These are phyloP conservation scores for Ooceraea biroi DNA, from an alignment of 1,140 invertebrate genomes.

Conservation along the genomic window DNA sequence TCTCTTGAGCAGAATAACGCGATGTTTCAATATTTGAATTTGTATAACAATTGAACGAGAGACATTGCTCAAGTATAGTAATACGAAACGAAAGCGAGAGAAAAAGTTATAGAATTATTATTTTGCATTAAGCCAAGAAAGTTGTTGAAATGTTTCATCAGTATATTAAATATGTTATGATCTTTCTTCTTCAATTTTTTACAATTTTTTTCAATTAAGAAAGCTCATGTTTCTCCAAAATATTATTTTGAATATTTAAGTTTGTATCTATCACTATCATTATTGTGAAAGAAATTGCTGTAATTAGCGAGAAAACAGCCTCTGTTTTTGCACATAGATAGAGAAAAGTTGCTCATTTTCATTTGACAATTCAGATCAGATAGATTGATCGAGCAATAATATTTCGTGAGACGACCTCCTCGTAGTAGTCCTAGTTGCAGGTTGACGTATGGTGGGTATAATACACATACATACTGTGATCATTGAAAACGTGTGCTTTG, in stretches of 20 bases:
- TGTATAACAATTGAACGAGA: too few species aligned
- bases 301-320: conserved; percentile 1
- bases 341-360: not conserved
- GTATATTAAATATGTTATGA: conserved; percentile 8
- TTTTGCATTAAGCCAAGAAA: not conserved
- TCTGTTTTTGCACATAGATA: not conserved
- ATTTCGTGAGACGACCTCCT: not conserved
- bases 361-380: not conserved
- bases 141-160: not conserved
- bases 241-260: conserved; percentile 3
- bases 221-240: not conserved
- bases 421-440: conserved; percentile 49
- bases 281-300: not conserved
- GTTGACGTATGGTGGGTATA: conserved; percentile 70
- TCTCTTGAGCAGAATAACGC: not conserved
- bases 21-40: not conserved
- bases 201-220: not conserved
- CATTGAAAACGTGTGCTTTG: conserved; percentile 62
- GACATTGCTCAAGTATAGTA: too few species aligned
- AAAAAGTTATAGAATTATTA: conserved; percentile 4
- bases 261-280: conserved; percentile 8
- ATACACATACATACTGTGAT: conserved; percentile 48
- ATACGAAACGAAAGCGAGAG: not conserved
- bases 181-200: not conserved
- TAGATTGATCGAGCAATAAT: not conserved